phyloP scores from a whole-genome alignment of 2,888 invertebrate species.

The Dasypogon diadema region DNA sequence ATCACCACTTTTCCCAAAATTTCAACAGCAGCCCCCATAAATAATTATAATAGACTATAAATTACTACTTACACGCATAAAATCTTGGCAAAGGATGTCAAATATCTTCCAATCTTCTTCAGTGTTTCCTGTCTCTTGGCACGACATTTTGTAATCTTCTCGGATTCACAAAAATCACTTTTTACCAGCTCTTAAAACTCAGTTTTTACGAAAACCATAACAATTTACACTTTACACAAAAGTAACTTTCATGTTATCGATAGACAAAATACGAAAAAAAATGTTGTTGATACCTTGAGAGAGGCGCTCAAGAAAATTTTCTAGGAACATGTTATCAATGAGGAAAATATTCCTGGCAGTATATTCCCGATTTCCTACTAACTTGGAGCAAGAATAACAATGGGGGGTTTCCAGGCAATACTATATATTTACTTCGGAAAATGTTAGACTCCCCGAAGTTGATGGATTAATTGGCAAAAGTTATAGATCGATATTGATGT shows the following conservation, averaged over 20 bases:
- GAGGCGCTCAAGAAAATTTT: conserved; percentile 13
- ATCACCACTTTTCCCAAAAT: too few species aligned
- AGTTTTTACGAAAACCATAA: not conserved
- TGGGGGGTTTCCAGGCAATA: conserved; percentile 53
- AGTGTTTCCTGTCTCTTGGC: conserved; percentile 66
- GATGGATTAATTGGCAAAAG: too few species aligned
- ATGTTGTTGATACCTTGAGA: too few species aligned
- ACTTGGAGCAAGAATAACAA: conserved; percentile 15
- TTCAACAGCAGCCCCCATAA: too few species aligned
- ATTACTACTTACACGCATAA: conserved; percentile 7
- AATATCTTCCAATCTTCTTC: conserved; percentile 82
- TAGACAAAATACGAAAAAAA: too few species aligned
- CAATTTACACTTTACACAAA: not conserved
- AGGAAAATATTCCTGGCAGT: not conserved
- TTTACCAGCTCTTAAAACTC: not conserved
- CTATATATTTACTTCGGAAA: not conserved
- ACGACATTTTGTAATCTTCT: not conserved
- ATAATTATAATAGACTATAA: not conserved
- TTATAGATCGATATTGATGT: too few species aligned
- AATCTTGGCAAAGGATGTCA: conserved; percentile 72
- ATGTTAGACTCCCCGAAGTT: too few species aligned
- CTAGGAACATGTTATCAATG: conserved; percentile 9
- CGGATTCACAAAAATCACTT: not conserved
- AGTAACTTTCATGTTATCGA: not conserved
- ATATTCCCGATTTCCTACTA: not conserved